Conservation (phyloP, 1,140 invertebrate species). For the Lepidostoma basale region DNA sequence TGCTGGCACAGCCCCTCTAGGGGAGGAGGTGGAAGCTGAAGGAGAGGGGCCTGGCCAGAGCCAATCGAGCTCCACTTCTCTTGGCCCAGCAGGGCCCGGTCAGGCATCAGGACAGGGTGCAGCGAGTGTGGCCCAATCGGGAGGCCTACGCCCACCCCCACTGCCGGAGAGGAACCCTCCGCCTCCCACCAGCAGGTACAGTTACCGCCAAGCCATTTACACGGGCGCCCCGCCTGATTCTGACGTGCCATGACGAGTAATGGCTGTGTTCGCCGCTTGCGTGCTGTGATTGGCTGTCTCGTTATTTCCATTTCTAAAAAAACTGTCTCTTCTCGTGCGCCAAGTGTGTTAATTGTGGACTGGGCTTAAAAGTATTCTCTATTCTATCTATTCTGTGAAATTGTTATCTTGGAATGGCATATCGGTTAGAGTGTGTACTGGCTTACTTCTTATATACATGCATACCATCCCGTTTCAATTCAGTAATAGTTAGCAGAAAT, state of each 20-base stretch:
- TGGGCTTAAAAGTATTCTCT: too few species aligned
- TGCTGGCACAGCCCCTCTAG: conserved; percentile 43
- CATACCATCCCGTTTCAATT: too few species aligned
- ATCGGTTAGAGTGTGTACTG: neutral
- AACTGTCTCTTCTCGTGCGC: conserved; percentile 5
- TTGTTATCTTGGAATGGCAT: neutral
- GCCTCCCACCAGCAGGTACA: conserved; percentile 70
- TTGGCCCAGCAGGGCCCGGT: conserved; percentile 38
- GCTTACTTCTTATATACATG: too few species aligned
- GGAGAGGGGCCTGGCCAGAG: conserved; percentile 37
- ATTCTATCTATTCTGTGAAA: conserved; percentile 3
- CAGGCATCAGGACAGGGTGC: conserved; percentile 50
- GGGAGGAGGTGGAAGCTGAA: conserved; percentile 50
- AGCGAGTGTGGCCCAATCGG: conserved; percentile 37
- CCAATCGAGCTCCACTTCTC: conserved; percentile 52
- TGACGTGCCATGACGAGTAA: conserved; percentile 73
- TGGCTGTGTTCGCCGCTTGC: conserved; percentile 79
- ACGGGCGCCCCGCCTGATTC: conserved; percentile 69
- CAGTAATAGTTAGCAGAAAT: too few species aligned
- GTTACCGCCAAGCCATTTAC: conserved; percentile 77
- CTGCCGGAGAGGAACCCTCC: conserved; percentile 44
- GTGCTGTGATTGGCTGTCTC: conserved; percentile 63
- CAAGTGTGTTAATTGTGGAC: too few species aligned
- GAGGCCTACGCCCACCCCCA: conserved; percentile 52
- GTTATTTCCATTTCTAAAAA: neutral